A percentile compares a stretch with the other conserved stretches of the same genome.
phyloP scores from a whole-genome alignment of 2,888 invertebrate genomes.

The Drosophila sordidapex region DNA sequence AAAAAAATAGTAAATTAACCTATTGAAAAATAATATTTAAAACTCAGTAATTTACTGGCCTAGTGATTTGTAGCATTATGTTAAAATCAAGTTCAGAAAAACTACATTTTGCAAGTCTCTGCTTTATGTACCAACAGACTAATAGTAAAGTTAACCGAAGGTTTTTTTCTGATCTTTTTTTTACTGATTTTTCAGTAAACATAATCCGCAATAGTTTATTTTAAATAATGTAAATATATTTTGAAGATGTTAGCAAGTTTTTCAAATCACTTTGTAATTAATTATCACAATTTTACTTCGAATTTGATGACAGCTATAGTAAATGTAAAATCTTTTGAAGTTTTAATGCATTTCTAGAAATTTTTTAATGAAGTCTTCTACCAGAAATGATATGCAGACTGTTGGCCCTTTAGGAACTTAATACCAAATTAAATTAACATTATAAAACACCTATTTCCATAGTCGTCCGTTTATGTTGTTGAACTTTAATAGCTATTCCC shows the following conservation, averaged over 20 bases:
- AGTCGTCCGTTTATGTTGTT: conserved; percentile 32
- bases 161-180: not conserved
- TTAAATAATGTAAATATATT: not conserved
- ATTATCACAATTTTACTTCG: not conserved
- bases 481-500: conserved; percentile 24
- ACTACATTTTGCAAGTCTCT: not conserved
- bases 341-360: not conserved
- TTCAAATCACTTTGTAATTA: not conserved
- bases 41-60: not conserved
- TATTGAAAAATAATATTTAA: conserved; percentile 10
- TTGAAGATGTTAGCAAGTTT: not conserved
- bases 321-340: not conserved
- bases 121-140: not conserved
- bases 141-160: not conserved
- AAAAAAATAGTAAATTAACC: conserved; percentile 15
- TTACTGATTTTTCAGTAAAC: not conserved
- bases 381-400: conserved; percentile 4
- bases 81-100: not conserved
- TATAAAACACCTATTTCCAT: conserved; percentile 24
- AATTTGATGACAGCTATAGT: not conserved
- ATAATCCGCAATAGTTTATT: not conserved
- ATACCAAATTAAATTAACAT: conserved; percentile 25
- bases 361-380: not conserved
- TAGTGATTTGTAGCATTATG: not conserved
- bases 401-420: conserved; percentile 25